A percentile compares a stretch with the other conserved stretches of the same genome.
Conservation (phyloP, 2,888 invertebrate species). For the Cephus pygmeus region DNA sequence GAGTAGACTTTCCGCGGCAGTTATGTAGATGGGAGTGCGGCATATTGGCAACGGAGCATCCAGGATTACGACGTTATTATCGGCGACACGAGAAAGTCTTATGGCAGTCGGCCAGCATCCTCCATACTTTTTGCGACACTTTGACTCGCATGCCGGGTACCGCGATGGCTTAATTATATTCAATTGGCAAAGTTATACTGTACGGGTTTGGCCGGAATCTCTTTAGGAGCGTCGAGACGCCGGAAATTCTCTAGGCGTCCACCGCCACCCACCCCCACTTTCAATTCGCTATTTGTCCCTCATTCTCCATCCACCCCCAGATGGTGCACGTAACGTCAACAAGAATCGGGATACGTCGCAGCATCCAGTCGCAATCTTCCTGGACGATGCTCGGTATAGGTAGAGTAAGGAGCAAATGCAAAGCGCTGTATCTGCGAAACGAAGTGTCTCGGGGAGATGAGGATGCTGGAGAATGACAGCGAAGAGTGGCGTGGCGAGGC, state of each 20-base stretch:
- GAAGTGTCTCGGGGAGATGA: background rate
- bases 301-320: background rate
- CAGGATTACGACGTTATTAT: slow-evolving; percentile 56
- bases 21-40: slow-evolving; percentile 59
- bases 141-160: slow-evolving; percentile 39
- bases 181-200: slow-evolving; percentile 61
- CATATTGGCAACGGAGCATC: slow-evolving; percentile 61
- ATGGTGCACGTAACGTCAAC: background rate
- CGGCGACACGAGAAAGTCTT: slow-evolving; percentile 52
- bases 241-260: background rate
- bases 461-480: slow-evolving; percentile 19
- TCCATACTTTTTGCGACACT: slow-evolving; percentile 23
- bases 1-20: slow-evolving; percentile 51
- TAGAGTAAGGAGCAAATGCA: background rate
- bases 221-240: background rate
- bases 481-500: background rate
- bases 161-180: slow-evolving; percentile 61
- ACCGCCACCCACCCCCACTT: background rate
- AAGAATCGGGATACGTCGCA: background rate
- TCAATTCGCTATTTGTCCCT: background rate
- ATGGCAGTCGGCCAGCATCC: slow-evolving; percentile 55
- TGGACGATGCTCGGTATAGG: background rate
- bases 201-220: slow-evolving; percentile 11
- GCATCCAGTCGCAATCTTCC: background rate
- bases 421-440: background rate